phyloP scores from a whole-genome alignment of 2,113 vertebrate species.

The Oxyruncus cristatus region DNA sequence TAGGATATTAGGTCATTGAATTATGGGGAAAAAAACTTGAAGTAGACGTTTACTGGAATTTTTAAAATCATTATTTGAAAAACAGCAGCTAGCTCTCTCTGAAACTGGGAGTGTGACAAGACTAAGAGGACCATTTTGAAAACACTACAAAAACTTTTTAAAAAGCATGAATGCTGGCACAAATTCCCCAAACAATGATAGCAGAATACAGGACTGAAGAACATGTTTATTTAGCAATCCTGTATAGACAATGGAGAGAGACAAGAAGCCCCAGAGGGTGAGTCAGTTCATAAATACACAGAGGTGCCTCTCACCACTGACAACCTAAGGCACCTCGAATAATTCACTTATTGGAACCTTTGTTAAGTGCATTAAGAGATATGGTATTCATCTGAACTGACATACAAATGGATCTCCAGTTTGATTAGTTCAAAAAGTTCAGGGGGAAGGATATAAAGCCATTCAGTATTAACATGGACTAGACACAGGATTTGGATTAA shows the following conservation, averaged over 20 bases:
- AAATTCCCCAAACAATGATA: not conserved
- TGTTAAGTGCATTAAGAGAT: not conserved
- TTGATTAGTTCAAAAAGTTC: not conserved
- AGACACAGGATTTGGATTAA: not conserved
- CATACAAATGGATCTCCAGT: not conserved
- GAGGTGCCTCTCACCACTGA: not conserved
- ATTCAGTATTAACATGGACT: not conserved
- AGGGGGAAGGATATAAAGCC: not conserved
- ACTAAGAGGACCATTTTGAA: not conserved
- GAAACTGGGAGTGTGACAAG: not conserved
- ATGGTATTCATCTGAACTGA: not conserved
- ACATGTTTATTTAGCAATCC: not conserved
- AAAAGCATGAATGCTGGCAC: not conserved
- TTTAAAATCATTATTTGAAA: slow-evolving; percentile 23
- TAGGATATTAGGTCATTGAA: slow-evolving; percentile 46
- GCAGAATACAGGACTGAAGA: not conserved
- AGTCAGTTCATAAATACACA: not conserved
- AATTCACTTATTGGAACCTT: not conserved
- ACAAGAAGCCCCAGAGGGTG: not conserved
- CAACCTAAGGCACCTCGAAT: not conserved
- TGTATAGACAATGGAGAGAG: not conserved
- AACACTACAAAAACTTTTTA: not conserved
- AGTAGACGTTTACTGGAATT: not conserved
- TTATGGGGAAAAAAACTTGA: not conserved
- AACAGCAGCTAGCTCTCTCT: not conserved